Evolutionary conservation across 2,797 vertebrate species (phyloP).

Genomic region (Gouania willdenowi): DNA sequence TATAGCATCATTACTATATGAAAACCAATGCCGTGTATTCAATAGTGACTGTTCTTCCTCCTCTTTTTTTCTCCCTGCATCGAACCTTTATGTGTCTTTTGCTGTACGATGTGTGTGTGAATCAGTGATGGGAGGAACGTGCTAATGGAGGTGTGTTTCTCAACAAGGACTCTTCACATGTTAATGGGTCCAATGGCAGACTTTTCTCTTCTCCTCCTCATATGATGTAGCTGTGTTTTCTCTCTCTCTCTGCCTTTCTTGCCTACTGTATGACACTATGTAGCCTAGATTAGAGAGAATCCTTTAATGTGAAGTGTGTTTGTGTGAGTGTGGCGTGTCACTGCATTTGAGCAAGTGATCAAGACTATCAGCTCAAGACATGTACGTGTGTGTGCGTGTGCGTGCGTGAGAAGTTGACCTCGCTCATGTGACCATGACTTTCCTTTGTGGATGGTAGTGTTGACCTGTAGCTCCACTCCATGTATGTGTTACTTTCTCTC

Average conservation of each 20-base stretch:
- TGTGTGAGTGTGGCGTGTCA: constrained; percentile 5
- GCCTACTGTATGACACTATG: constrained; percentile 71
- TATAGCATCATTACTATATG: constrained; percentile 78
- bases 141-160: constrained; percentile 39
- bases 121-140: constrained; percentile 49
- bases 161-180: constrained; percentile 67
- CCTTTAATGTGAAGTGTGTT: constrained; percentile 53
- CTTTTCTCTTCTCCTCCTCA: constrained; percentile 54
- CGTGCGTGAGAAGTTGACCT: constrained; percentile 30
- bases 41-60: constrained; percentile 78
- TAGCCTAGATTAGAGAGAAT: constrained; percentile 67
- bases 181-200: constrained; percentile 72
- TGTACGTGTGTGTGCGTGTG: constrained; percentile 17
- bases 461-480: constrained; percentile 66
- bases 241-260: constrained; percentile 56
- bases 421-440: constrained; percentile 51
- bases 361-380: constrained; percentile 25
- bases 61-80: constrained; percentile 65
- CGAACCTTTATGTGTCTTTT: constrained; percentile 68
- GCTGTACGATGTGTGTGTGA: constrained; percentile 65
- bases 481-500: constrained; percentile 55
- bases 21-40: constrained; percentile 78
- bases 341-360: constrained; percentile 7
- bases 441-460: constrained; percentile 59
- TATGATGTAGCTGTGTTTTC: constrained; percentile 67